Percentiles rank a stretch among this genome's conserved stretches.
Evolutionary conservation across 2,888 invertebrate species (phyloP).

Genomic region (Phalera bucephala): DNA sequence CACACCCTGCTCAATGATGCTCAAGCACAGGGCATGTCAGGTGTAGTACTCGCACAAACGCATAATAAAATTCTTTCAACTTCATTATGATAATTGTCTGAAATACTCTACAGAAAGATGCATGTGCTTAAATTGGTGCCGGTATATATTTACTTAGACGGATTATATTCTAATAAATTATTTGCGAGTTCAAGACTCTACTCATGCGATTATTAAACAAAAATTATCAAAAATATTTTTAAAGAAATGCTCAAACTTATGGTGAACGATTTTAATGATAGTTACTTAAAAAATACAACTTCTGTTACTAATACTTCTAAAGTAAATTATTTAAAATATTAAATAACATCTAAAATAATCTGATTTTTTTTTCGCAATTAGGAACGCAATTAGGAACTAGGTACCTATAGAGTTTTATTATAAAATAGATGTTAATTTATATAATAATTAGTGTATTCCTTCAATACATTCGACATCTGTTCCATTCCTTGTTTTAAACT

Average conservation of each 20-base stretch:
- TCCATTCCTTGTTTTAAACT: conserved; percentile 53
- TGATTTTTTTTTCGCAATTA: not conserved
- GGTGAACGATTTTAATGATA: conserved; percentile 34
- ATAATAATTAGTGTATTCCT: conserved; percentile 43
- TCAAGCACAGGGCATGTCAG: conserved; percentile 55
- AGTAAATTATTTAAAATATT: conserved; percentile 13
- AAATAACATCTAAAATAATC: not conserved
- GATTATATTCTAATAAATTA: conserved; percentile 14
- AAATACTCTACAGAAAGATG: conserved; percentile 42
- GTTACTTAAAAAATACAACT: conserved; percentile 1
- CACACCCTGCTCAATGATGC: conserved; percentile 70
- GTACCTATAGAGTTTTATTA: conserved; percentile 11
- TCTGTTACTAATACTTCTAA: conserved; percentile 1
- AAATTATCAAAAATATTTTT: conserved; percentile 30
- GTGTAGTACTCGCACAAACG: conserved; percentile 69
- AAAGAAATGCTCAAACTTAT: conserved; percentile 46
- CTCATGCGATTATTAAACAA: conserved; percentile 23
- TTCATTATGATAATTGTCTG: conserved; percentile 24
- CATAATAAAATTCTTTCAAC: conserved; percentile 43
- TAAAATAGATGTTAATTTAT: conserved; percentile 43
- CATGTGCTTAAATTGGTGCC: conserved; percentile 63
- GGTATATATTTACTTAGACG: conserved; percentile 29
- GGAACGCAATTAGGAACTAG: conserved; percentile 17
- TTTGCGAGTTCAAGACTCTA: conserved; percentile 19
- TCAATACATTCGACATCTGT: conserved; percentile 52